phyloP scores from a whole-genome alignment of 2,113 vertebrate species.

The Macquaria australasica region DNA sequence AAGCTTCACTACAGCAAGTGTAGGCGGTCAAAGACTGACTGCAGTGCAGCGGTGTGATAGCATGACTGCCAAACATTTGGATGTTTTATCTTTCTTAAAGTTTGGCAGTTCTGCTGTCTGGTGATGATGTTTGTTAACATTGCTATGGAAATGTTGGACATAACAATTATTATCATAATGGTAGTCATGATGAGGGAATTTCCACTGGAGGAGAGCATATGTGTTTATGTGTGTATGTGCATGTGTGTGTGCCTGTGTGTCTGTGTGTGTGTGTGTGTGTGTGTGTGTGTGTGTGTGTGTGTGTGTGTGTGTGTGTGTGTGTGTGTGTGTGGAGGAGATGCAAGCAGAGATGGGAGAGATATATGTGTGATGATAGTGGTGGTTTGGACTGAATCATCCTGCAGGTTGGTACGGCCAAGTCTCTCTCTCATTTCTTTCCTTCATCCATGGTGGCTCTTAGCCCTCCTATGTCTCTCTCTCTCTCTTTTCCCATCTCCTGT shows the following conservation, averaged over 20 bases:
- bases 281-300: background rate
- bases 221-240: background rate
- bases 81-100: constrained; percentile 56
- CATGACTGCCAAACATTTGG: constrained; percentile 37
- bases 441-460: constrained; percentile 20
- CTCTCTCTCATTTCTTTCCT: constrained; percentile 18
- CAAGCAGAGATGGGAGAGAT: constrained; percentile 39
- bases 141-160: constrained; percentile 72
- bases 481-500: background rate
- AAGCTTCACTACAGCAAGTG: constrained; percentile 17
- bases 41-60: constrained; percentile 18
- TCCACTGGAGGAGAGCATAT: constrained; percentile 49
- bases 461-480: constrained; percentile 10
- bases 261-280: background rate
- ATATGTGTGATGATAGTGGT: constrained; percentile 47
- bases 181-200: constrained; percentile 72
- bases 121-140: constrained; percentile 62
- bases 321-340: constrained; percentile 15
- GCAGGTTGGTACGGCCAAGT: constrained; percentile 49
- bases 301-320: constrained; percentile 1
- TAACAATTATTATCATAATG: constrained; percentile 66
- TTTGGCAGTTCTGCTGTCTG: constrained; percentile 54
- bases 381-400: constrained; percentile 47
- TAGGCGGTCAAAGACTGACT: background rate
- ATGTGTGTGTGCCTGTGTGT: constrained; percentile 14